Evolutionary conservation across 1,140 invertebrate species (phyloP), one percentile per base, ranked within the genome.

Genomic region (Heliconius eleuchia): DNA sequence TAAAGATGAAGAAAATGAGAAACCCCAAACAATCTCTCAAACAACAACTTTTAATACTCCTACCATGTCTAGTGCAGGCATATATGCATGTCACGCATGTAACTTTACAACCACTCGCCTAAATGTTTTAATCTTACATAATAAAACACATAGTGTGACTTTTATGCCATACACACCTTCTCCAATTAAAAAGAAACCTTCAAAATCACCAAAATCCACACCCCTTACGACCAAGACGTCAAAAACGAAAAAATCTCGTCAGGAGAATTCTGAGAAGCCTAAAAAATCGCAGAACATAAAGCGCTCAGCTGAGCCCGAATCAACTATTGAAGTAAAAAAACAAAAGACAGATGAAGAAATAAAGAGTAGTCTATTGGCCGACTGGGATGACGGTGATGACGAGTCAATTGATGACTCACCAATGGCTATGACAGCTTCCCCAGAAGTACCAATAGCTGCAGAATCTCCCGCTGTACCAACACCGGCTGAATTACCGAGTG

Each of bases 111-210:
- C 96, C 34, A 95, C 95, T 13, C 94, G 97, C 23, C 88, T 97
- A 16, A 97, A 97, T 87, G 96, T 97, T 46, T 95, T 97, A 80
- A 96, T 97, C 76, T 94, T 96, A 83, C 97, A 97, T 86, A 96
- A 96, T 66, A 95, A 96, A 95, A 93, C 96, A 94, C 95, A 96
- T 85, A 93, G 91, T 87, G 86, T 91, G 55, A 89, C 91, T 75
- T 92, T 90, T 84, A 90, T 86, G 42, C 88, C 93, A 70, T 94
- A 93, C 74, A 95, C 91, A 80, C 93, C 94, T 71, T 88, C 93
- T 37, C 91, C 91, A 71, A 85, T 91, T 6, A 87, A 83, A 66
- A 95, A 94, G 85, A 92, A 90, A 82, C 71, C 84, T 18, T 39
- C 79, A 34, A 81, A 83, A 52, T 71, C 85, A 77, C 66, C 82